Conservation (phyloP, 37 sponge, comb jelly and placozoan species). For the Theonella swinhoei region DNA sequence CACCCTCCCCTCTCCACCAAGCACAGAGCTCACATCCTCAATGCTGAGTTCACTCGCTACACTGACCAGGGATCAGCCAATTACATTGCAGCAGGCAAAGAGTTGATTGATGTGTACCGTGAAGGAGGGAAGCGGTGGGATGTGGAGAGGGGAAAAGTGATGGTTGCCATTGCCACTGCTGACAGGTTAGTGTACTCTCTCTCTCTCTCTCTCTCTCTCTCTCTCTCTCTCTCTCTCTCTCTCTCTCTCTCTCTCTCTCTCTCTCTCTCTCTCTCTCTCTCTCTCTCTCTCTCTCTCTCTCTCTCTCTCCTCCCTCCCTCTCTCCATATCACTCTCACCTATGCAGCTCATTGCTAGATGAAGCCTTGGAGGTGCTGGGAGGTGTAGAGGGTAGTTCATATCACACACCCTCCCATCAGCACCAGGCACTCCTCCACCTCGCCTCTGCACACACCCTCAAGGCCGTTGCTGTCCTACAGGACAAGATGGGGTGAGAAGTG, state of each 20-base stretch:
- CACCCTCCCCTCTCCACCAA: not conserved
- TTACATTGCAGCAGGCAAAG: not conserved
- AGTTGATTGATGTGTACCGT: not conserved
- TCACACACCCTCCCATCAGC: not conserved
- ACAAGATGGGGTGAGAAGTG: not conserved
- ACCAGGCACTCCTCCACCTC: not conserved
- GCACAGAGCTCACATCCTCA: not conserved
- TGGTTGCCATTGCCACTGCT: not conserved
- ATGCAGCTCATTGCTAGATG: not conserved
- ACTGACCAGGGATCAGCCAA: not conserved
- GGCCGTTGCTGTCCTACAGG: not conserved
- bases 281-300: constrained; percentile 17
- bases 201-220: not conserved
- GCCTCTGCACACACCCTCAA: not conserved
- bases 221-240: not conserved
- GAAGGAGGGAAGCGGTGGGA: not conserved
- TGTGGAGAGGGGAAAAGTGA: not conserved
- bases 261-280: constrained; percentile 41
- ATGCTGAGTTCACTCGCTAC: not conserved
- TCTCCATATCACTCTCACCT: not conserved
- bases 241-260: constrained; percentile 18
- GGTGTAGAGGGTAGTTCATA: not conserved
- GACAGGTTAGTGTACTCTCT: not conserved
- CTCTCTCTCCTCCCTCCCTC: too few species aligned
- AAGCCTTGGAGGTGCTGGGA: not conserved